Base-by-base conservation (phyloP, 2,888 invertebrate species). In the Heliconius ismenius region DNA sequence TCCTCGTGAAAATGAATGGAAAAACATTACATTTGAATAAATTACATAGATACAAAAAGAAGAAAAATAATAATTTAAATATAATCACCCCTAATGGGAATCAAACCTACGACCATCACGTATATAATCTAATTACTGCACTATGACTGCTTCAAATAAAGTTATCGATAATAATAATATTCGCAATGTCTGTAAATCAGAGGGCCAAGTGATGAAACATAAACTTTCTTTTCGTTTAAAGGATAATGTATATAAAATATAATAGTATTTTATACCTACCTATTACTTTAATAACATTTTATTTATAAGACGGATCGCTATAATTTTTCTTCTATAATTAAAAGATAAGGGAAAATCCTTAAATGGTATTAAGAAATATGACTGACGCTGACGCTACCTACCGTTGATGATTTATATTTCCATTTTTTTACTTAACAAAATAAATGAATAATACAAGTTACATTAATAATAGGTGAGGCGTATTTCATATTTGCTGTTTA, bases 361-460 rank as follows among this genome's bases (percentile, higher is more conserved):
- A 18, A 49, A 49, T 49, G 49, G 18, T 21, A 3, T 49, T 49
- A 70, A 70, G 21, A 70, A 28, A 68, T 21, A 21, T 26, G 49
- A 54, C 54, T 1, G 36, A 36, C 36, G 10, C 54, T 69, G 21
- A 21, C 28, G 3, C n/a, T 13, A 32, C 54, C 28, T n/a, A 70
- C 32, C 13, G 69, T 28, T 32, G n/a, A 32, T 70, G 54, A 70
- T 70, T 70, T 32, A 70, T 24, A n/a, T 13, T n/a, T n/a, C n/a
- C 54, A 58, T 70, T 54, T 70, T 70, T n/a, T n/a, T 49, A 54
- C 4, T 11, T 32, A 70, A 69, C 24, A 43, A 68, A 43, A 43
- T 69, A 54, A 21, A 60, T 21, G 18, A 49, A 58, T 58, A 58
- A 58, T 11, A 58, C 10, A 58, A n/a, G 10, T 21, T 21, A 54